Base-by-base conservation (phyloP, 2,797 vertebrate genomes). In the Falco naumanni region DNA sequence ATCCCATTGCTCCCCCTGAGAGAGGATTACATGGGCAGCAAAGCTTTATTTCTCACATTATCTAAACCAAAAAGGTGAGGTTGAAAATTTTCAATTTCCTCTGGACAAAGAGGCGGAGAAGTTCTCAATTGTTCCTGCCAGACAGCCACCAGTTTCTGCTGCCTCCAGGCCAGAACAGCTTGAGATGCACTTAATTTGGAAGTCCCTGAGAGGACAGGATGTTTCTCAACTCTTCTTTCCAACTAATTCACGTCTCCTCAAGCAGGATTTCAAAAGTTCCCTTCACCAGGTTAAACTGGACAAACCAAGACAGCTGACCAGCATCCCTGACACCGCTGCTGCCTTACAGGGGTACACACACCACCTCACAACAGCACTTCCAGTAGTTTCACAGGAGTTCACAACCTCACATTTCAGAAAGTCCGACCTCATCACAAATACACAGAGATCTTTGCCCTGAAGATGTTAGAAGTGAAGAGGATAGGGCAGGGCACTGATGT, bases 261-360 rank as follows among this genome's bases (percentile, higher is more conserved):
- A 80, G 39, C 16, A 66, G 21, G 20, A 85, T 72, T 87, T 57
- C 60, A 91, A 43, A 16, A 85, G 19, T 18, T 90, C 34, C 11
- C 33, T 77, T 18, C 10, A 51, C 10, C 10, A 39, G 7, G 18
- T 65, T 57, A 66, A 65, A 61, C 22, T 8, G 59, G 10, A 87
- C 3, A 39, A 61, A 64, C 4, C 56, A 71, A 57, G 17, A 29
- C 8, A 50, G n/a, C 20, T 43, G 31, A 69, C 33, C n/a, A 61
- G 47, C 39, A 21, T 33, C 33, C 25, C 19, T 69, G 24, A 54
- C 29, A 43, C 5, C 0, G 0, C 14, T 60, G 29, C 29, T 56
- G 6, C 34, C 37, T 8, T 6, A 6, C 9, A 37, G 22, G 10
- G 9, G 5, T 24, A 54, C 17, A 16, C 16, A 87, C 45, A 33